Evolutionary conservation across 1,140 invertebrate species (phyloP).

Genomic region (Sitobion miscanthi): DNA sequence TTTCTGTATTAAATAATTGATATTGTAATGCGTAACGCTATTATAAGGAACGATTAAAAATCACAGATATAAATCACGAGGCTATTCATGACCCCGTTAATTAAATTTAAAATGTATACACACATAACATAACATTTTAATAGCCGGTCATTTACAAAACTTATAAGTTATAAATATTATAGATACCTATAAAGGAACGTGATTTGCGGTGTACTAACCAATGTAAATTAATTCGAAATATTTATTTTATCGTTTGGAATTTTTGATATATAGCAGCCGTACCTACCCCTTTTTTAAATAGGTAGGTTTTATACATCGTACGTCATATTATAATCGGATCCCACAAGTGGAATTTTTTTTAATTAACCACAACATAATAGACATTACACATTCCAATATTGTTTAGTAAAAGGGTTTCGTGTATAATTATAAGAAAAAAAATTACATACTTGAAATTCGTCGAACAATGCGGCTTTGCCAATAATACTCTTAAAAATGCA

Average conservation of each 20-base stretch:
- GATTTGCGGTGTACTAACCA: neutral
- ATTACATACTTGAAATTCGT: neutral
- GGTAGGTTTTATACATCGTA: neutral
- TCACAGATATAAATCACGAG: constrained; percentile 10
- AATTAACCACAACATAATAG: neutral
- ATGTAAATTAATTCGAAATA: constrained; percentile 7
- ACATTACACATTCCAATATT: neutral
- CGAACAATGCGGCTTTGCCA: neutral
- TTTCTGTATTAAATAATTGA: neutral
- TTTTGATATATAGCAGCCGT: constrained; percentile 4
- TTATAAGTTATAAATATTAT: neutral
- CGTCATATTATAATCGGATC: neutral
- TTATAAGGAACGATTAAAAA: neutral
- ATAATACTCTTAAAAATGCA: neutral
- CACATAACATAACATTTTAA: neutral
- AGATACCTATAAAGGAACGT: neutral
- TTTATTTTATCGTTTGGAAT: neutral
- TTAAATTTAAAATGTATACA: constrained; percentile 20
- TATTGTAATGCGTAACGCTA: neutral
- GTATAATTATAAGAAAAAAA: neutral
- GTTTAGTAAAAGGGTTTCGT: neutral
- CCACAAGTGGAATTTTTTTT: neutral
- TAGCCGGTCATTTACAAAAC: neutral
- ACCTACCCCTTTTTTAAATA: neutral
- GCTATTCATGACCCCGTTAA: neutral